Conservation (phyloP, 2,113 vertebrate species). For the Dascyllus trimaculatus region DNA sequence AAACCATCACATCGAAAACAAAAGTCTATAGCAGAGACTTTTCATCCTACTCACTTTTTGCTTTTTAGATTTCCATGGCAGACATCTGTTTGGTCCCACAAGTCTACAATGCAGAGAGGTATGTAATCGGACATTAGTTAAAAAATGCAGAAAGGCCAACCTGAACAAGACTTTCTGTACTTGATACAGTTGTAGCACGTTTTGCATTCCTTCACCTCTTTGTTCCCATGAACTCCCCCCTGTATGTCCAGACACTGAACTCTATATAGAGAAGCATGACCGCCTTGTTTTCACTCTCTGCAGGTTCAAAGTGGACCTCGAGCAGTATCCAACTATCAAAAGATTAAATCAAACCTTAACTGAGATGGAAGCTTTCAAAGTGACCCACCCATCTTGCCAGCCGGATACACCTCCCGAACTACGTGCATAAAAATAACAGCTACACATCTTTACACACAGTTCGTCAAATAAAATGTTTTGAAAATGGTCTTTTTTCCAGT, state of each 20-base stretch:
- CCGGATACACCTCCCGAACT: constrained; percentile 92
- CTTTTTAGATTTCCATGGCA: constrained; percentile 93
- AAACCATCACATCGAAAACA: neutral
- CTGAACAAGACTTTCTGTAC: too few species aligned
- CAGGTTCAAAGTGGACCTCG: constrained; percentile 93
- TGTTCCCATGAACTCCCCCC: neutral
- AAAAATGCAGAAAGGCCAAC: neutral
- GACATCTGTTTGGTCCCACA: constrained; percentile 96
- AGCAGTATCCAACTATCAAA: constrained; percentile 89
- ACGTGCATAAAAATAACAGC: constrained; percentile 74
- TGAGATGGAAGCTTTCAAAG: constrained; percentile 91
- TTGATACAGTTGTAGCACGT: neutral
- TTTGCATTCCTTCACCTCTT: neutral
- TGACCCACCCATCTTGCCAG: constrained; percentile 90
- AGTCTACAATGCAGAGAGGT: constrained; percentile 96
- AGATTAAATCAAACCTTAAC: constrained; percentile 89
- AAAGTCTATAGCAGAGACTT: neutral
- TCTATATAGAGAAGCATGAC: constrained; percentile 4
- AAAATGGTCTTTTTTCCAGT: neutral
- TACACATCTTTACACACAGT: neutral
- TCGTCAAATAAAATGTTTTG: constrained; percentile 65
- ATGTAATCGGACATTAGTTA: constrained; percentile 25
- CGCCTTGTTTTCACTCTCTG: neutral
- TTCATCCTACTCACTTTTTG: neutral
- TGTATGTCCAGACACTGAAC: neutral